Conservation (phyloP, 1,140 invertebrate species). For the Eurosta solidaginis region DNA sequence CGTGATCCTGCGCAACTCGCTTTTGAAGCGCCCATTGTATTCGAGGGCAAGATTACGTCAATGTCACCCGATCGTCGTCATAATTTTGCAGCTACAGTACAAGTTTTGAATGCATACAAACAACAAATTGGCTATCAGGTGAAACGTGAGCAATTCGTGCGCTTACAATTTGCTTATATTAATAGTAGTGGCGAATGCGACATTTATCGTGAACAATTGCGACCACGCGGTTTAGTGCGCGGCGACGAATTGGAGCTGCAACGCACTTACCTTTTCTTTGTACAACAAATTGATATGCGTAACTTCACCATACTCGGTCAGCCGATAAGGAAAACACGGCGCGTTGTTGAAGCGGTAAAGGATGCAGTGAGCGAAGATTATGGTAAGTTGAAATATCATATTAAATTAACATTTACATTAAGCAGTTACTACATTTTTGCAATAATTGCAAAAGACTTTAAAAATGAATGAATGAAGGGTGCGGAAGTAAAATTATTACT, state of each 20-base stretch:
- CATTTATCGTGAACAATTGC: constrained; percentile 52
- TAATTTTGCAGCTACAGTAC: constrained; percentile 70
- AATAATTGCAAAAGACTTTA: neutral
- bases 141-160: constrained; percentile 45
- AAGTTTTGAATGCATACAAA: constrained; percentile 68
- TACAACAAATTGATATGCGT: constrained; percentile 68
- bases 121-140: constrained; percentile 63
- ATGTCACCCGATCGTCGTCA: constrained; percentile 64
- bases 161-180: constrained; percentile 50
- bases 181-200: constrained; percentile 57
- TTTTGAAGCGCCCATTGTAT: constrained; percentile 67
- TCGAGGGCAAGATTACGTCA: constrained; percentile 69
- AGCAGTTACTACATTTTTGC: neutral
- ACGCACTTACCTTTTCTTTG: constrained; percentile 70
- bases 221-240: constrained; percentile 61
- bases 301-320: constrained; percentile 70
- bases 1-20: constrained; percentile 67
- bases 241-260: constrained; percentile 67
- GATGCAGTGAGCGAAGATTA: constrained; percentile 65
- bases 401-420: too few relatives aligned
- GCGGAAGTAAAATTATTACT: too few relatives aligned
- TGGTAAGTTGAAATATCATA: constrained; percentile 62
- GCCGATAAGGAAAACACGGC: constrained; percentile 65
- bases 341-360: constrained; percentile 63
- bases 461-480: too few relatives aligned